Percentiles rank a stretch among this genome's conserved stretches.
Conservation (phyloP, 1,140 invertebrate species). For the Cepaea nemoralis region DNA sequence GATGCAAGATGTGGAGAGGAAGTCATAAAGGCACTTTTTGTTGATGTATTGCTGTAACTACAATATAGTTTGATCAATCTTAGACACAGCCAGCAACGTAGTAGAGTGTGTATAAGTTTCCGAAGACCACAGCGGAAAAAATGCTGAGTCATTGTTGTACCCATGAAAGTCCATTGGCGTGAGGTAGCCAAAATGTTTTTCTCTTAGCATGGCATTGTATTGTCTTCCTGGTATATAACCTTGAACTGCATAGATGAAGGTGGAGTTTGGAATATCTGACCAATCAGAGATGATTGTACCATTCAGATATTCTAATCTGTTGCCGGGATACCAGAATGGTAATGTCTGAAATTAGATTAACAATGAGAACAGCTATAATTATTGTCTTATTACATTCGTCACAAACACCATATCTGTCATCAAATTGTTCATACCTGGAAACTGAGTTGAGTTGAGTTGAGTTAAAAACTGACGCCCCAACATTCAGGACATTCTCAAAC, state of each 20-base stretch:
- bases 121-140: constrained; percentile 63
- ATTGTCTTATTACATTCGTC: too few species aligned
- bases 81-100: constrained; percentile 54
- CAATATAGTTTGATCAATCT: too few species aligned
- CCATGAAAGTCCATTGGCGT: constrained; percentile 59
- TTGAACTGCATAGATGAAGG: constrained; percentile 50
- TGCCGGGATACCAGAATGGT: constrained; percentile 62
- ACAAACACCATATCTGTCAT: too few species aligned
- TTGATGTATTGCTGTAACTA: too few species aligned
- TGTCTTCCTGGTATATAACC: constrained; percentile 46
- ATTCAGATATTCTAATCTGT: constrained; percentile 61
- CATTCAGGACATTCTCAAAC: too few species aligned
- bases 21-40: too few species aligned
- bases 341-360: too few species aligned
- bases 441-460: too few species aligned
- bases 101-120: constrained; percentile 59
- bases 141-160: constrained; percentile 51
- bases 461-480: too few species aligned
- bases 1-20: too few species aligned
- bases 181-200: constrained; percentile 56
- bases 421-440: too few species aligned
- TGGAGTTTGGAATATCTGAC: constrained; percentile 22
- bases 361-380: too few species aligned
- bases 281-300: constrained; percentile 50
- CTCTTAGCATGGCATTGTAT: constrained; percentile 51